Evolutionary conservation across 2,113 vertebrate genomes (phyloP).

Genomic region (Mastomys natalensis): DNA sequence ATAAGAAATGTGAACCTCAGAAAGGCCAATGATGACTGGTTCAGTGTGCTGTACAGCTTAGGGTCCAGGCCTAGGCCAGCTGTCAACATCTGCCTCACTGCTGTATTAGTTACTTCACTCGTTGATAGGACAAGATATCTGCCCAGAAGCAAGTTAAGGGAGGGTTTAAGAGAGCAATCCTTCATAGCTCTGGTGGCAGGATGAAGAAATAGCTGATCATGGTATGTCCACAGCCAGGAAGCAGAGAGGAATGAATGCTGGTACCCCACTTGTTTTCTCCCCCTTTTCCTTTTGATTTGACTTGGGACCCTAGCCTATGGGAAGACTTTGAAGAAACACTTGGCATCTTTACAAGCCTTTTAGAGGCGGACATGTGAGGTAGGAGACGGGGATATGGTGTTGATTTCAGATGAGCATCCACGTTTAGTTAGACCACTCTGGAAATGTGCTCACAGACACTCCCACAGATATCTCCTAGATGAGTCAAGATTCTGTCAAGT

Average conservation of each 20-base stretch:
- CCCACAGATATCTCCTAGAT: neutral
- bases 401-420: neutral
- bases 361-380: neutral
- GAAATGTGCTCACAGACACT: neutral
- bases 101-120: neutral
- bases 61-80: neutral
- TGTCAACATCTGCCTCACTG: neutral
- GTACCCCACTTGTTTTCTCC: neutral
- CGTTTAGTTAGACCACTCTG: neutral
- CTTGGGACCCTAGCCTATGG: neutral
- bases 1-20: neutral
- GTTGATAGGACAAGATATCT: neutral
- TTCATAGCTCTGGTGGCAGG: neutral
- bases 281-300: neutral
- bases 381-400: neutral
- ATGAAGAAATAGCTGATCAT: neutral
- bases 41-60: neutral
- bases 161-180: neutral
- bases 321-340: neutral
- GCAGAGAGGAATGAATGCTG: neutral
- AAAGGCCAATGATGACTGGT: neutral
- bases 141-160: neutral
- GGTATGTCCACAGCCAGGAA: neutral
- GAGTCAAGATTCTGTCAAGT: neutral
- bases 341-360: constrained; percentile 30